Evolutionary conservation across 2,888 invertebrate genomes (phyloP).

Genomic region (Lissonota sp.): DNA sequence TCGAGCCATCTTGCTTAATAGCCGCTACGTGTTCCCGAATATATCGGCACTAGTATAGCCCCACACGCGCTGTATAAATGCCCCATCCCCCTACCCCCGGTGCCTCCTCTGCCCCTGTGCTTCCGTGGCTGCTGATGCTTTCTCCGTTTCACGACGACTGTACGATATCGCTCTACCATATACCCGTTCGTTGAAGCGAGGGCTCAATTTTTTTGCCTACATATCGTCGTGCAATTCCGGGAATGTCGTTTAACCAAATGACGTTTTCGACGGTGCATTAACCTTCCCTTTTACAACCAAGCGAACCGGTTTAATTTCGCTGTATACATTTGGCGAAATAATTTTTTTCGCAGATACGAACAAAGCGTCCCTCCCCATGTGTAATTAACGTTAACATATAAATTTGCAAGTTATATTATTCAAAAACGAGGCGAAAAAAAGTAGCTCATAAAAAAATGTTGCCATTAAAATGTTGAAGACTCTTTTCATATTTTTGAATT

Average conservation of each 20-base stretch:
- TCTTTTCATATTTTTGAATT: no score
- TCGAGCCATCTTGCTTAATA: conserved; percentile 77
- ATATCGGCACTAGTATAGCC: conserved; percentile 67
- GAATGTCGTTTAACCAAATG: conserved; percentile 13
- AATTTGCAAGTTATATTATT: no score
- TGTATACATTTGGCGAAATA: not conserved
- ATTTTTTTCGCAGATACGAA: not conserved
- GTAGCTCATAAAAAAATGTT: no score
- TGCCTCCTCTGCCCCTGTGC: not conserved
- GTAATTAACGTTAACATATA: no score
- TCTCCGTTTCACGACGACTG: conserved; percentile 52
- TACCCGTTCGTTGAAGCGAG: conserved; percentile 18
- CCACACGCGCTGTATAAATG: conserved; percentile 1
- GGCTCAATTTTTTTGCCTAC: conserved; percentile 38
- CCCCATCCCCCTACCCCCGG: no score
- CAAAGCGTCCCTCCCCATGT: not conserved
- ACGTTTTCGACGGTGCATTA: conserved; percentile 8
- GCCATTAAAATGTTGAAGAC: no score
- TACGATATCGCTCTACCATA: not conserved
- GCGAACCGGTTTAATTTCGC: not conserved
- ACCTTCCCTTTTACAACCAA: not conserved
- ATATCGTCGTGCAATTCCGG: conserved; percentile 18
- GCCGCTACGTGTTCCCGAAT: conserved; percentile 81
- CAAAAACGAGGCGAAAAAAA: no score
- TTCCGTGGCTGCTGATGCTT: conserved; percentile 48